Conservation (phyloP, 2,113 vertebrate species). For the Phocoena sinus region DNA sequence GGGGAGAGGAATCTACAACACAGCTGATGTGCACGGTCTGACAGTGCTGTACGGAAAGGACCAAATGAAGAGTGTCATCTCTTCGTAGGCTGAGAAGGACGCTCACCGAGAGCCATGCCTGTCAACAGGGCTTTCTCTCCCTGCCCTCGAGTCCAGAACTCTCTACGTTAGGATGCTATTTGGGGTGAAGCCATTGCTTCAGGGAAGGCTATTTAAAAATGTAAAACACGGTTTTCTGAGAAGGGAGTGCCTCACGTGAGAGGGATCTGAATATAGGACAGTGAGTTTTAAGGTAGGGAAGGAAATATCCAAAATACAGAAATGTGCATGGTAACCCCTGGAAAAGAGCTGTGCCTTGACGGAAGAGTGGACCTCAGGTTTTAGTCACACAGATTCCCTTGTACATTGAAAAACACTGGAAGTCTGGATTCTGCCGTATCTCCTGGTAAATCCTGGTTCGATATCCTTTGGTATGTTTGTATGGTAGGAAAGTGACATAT, state of each 20-base stretch:
- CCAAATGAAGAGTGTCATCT: fast-evolving
- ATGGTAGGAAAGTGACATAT: background rate
- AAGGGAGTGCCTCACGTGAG: background rate
- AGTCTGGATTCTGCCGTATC: background rate
- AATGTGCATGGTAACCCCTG: background rate
- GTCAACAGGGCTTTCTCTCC: background rate
- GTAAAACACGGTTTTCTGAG: background rate
- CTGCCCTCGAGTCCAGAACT: background rate
- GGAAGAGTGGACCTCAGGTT: background rate
- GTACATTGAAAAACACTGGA: background rate
- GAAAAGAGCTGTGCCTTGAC: background rate
- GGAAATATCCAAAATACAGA: background rate
- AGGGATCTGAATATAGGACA: background rate
- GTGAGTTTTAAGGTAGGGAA: background rate
- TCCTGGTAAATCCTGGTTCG: background rate
- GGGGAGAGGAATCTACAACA: background rate
- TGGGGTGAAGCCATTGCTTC: background rate
- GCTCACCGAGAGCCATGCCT: fast-evolving
- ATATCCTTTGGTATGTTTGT: background rate
- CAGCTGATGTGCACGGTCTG: fast-evolving
- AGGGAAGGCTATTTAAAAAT: background rate
- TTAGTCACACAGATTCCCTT: background rate
- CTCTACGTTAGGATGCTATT: background rate
- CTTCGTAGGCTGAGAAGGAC: background rate
- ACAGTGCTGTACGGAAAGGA: fast-evolving